Evolutionary conservation across 2,797 vertebrate species (phyloP), one percentile per base, ranked within the genome.

Genomic region (Hafferia zeledoni): DNA sequence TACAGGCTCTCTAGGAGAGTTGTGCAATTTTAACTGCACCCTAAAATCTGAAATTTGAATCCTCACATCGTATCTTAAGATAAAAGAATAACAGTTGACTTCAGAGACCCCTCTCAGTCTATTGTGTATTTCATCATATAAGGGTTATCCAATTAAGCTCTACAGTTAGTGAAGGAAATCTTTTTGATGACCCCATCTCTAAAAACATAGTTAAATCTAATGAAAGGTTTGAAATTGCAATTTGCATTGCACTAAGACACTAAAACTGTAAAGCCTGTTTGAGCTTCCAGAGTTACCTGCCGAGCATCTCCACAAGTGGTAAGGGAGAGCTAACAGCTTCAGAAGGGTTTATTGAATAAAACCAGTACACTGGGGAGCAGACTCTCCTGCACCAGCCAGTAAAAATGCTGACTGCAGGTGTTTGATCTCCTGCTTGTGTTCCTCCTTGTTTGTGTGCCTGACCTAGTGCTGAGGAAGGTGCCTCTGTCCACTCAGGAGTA

Each of bases 161-260:
- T 90, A 28, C 43, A 44, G 35, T 7, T 87, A 68, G 76, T 71
- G 27, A 95, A 84, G 89, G 61, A 90, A 77, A 85, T 85, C 52
- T 77, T 89, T 79, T 72, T 77, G 78, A 53, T 94, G 75, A 74
- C 49, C 59, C 28, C 39, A 8, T 64, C 57, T 77, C 49, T 23
- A 93, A 77, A 90, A 77, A 94, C 76, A 91, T 33, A 44, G 67
- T 68, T 44, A 81, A 59, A 95, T 89, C 74, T 92, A 89, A 79
- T 23, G 25, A 79, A 95, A 89, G 28, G 39, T 75, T 75, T 91
- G 67, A 82, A 94, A 77, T 47, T 63, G 60, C 56, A 82, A 52
- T 53, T 53, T 53, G 52, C 87, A 91, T 67, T 53, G 31, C 3
- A 1, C 31, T 76, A 59, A 84, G 59, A 79, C 35, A 65, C 55